A percentile compares a stretch with the other conserved stretches of the same genome.
These are phyloP conservation scores for Ctenochaetus hawaiiensis DNA, from an alignment of 2,797 vertebrate species.

Conservation along the genomic window DNA sequence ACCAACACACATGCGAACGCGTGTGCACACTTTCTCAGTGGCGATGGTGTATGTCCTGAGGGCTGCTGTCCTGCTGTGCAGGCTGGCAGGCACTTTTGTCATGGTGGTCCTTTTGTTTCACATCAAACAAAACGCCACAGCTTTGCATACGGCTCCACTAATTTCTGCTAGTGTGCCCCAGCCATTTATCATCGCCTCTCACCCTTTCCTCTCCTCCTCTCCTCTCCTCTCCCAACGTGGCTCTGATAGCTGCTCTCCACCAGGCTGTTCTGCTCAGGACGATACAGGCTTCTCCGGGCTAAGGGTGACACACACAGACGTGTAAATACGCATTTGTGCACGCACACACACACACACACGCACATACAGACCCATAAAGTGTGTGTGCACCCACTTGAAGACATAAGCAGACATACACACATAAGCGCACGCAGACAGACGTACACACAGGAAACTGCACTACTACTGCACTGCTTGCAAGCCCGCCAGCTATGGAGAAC, in stretches of 20 bases:
- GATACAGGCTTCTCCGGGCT: conserved; percentile 71
- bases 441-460: conserved; percentile 67
- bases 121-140: conserved; percentile 86
- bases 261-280: conserved; percentile 72
- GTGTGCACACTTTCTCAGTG: conserved; percentile 54
- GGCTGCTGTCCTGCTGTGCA: conserved; percentile 80
- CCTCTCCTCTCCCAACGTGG: conserved; percentile 68
- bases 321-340: neutral
- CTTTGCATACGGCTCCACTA: conserved; percentile 85
- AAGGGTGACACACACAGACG: conserved; percentile 53
- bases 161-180: conserved; percentile 83
- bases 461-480: conserved; percentile 61
- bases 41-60: conserved; percentile 77
- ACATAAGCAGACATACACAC: conserved; percentile 32
- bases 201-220: conserved; percentile 69
- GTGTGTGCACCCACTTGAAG: conserved; percentile 31
- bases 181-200: conserved; percentile 84
- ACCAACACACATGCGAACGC: conserved; percentile 43
- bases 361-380: conserved; percentile 12
- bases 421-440: conserved; percentile 40
- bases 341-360: conserved; percentile 7
- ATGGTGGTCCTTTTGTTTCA: conserved; percentile 87
- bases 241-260: conserved; percentile 77
- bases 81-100: conserved; percentile 85
- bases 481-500: conserved; percentile 79